Conservation (phyloP, 1,140 invertebrate genomes). For the Eriosoma lanigerum region DNA sequence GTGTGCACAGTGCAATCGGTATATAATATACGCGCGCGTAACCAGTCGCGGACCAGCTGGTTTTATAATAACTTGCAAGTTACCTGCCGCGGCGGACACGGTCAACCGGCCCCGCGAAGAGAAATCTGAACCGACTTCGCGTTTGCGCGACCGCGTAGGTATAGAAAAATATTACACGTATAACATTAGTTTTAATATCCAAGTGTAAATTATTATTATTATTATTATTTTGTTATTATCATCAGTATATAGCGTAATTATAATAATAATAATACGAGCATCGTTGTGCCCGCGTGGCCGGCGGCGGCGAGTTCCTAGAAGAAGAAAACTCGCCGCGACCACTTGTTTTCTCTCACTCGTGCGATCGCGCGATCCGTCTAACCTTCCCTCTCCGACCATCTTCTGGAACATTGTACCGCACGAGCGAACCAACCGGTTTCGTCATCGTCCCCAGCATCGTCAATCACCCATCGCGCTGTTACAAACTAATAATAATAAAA, state of each 20-base stretch:
- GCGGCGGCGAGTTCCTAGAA: not conserved
- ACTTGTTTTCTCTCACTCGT: conserved; percentile 9
- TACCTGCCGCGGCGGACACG: not conserved
- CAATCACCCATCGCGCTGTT: not conserved
- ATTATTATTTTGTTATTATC: not conserved
- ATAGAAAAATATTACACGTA: not conserved
- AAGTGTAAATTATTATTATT: not conserved
- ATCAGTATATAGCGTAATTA: no score
- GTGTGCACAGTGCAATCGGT: no score
- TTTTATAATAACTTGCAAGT: not conserved
- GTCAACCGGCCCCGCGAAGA: conserved; percentile 30
- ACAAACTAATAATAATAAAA: no score
- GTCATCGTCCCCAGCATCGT: not conserved
- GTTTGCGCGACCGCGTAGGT: not conserved
- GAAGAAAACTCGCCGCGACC: not conserved
- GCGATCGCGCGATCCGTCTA: no score
- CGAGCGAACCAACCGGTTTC: not conserved
- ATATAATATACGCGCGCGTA: no score
- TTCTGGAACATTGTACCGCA: not conserved
- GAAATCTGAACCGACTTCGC: not conserved
- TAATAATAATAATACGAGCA: not conserved
- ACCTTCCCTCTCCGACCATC: no score
- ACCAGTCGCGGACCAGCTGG: not conserved
- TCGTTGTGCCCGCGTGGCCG: not conserved
- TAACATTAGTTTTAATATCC: not conserved